Evolutionary conservation across 1,140 invertebrate species (phyloP), one percentile per base, ranked within the genome.

Genomic region (Zaprionus gabonicus): DNA sequence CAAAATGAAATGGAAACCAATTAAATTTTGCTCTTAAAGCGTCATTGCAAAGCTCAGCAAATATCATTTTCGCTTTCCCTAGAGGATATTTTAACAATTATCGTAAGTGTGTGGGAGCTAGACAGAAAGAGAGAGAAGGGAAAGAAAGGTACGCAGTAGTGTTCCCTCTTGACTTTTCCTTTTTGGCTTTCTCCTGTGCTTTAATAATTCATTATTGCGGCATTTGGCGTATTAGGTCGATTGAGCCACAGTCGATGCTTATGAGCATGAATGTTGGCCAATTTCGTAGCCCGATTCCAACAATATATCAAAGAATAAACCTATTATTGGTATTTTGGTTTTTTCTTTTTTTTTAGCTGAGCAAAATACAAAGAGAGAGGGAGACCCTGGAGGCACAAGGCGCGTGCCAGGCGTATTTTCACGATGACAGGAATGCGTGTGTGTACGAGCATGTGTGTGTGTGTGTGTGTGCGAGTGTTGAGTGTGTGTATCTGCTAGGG

Each of bases 241-340:
- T 53, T 31, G 65, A 57, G 41, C 56, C 49, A 17, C 7, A 17
- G 53, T 51, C 55, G 66, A 53, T 23, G 60, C 31, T 27, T 38
- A 57, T 64, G 15, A 17, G 41, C 23, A 62, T 56, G 57, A 64
- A 57, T 71, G 53, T 44, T 28, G 58, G 62, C 56, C 68, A 34
- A 69, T 62, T 62, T 34, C 31, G 5, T n/a, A 38, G 28, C 17
- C 34, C 28, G n/a, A 60, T 15, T 38, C 59, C 74, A 66, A 53
- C 69, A 72, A 59, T 73, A 88, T 88, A 87, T 88, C 84, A 88
- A 81, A 88, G 73, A 88, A 81, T 83, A 88, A 78, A 81, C 65
- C 84, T 88, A 88, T 88, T 78, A 83, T 65, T 72, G 46, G 76
- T 53, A 63, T 65, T 60, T 58, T 17, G 41, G 28, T 44, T 28